phyloP scores from a whole-genome alignment of 37 sponge, comb jelly and placozoan genomes.

The Halichondria panicea region DNA sequence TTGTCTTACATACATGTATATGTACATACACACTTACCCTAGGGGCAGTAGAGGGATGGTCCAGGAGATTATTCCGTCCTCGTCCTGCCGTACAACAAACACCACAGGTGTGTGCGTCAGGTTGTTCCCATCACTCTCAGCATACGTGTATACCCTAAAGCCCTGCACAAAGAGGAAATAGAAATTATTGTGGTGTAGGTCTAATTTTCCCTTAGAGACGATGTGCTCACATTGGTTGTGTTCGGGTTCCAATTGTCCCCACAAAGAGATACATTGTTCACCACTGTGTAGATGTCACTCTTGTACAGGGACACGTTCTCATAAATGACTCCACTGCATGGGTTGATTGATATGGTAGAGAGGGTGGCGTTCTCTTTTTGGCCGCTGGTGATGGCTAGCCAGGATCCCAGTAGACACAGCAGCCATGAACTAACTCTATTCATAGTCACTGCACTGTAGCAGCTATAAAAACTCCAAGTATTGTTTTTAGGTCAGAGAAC shows the following conservation, averaged over 20 bases:
- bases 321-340: background rate
- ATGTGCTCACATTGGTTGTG: background rate
- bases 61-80: conserved; percentile 12
- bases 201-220: background rate
- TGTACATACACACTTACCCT: conserved; percentile 30
- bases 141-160: conserved; percentile 10
- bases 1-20: too few relatives aligned
- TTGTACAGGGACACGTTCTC: conserved; percentile 3
- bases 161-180: conserved; percentile 15
- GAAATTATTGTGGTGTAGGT: background rate
- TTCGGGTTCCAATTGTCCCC: background rate
- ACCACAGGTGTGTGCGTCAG: background rate
- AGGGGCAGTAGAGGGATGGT: conserved; percentile 24
- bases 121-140: background rate
- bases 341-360: background rate
- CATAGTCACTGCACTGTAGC: too few relatives aligned
- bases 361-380: conserved; percentile 2
- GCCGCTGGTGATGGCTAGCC: too few relatives aligned
- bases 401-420: too few relatives aligned
- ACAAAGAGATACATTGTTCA: background rate
- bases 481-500: too few relatives aligned
- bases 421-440: too few relatives aligned
- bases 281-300: conserved; percentile 20
- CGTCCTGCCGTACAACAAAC: conserved; percentile 7
- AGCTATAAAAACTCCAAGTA: too few relatives aligned